phyloP scores from a whole-genome alignment of 2,113 vertebrate genomes.

The Pantherophis guttatus region DNA sequence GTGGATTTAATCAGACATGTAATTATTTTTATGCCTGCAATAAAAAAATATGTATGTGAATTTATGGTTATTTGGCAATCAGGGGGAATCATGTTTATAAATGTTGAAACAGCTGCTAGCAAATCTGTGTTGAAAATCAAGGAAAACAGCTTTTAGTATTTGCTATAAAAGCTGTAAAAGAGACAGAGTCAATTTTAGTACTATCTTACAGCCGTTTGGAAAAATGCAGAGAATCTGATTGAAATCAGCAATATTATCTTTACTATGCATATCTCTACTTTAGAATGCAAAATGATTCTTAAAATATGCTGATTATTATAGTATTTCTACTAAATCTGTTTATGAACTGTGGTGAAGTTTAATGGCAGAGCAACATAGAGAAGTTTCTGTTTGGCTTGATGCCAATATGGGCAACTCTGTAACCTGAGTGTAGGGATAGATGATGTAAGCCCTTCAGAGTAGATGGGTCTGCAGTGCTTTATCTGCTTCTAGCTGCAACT shows the following conservation, averaged over 20 bases:
- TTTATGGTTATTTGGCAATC: conserved; percentile 73
- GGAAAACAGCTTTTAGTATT: conserved; percentile 64
- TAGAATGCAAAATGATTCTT: not conserved
- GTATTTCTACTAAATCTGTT: not conserved
- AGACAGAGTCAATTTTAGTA: conserved; percentile 29
- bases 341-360: not conserved
- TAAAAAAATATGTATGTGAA: conserved; percentile 69
- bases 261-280: not conserved
- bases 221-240: conserved; percentile 8
- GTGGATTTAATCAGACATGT: conserved; percentile 70
- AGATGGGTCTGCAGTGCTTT: not conserved
- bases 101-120: conserved; percentile 70
- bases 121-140: conserved; percentile 66
- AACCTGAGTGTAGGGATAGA: not conserved
- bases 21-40: conserved; percentile 72
- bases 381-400: not conserved
- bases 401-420: not conserved
- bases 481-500: not conserved
- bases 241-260: conserved; percentile 6
- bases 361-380: not conserved
- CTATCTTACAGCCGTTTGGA: fast-evolving
- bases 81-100: conserved; percentile 69
- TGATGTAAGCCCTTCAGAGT: not conserved
- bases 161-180: conserved; percentile 32
- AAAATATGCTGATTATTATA: not conserved